A percentile compares a stretch with the other conserved stretches of the same genome.
These are phyloP conservation scores for Colletes collaris DNA, from an alignment of 2,888 invertebrate genomes.

Conservation along the genomic window DNA sequence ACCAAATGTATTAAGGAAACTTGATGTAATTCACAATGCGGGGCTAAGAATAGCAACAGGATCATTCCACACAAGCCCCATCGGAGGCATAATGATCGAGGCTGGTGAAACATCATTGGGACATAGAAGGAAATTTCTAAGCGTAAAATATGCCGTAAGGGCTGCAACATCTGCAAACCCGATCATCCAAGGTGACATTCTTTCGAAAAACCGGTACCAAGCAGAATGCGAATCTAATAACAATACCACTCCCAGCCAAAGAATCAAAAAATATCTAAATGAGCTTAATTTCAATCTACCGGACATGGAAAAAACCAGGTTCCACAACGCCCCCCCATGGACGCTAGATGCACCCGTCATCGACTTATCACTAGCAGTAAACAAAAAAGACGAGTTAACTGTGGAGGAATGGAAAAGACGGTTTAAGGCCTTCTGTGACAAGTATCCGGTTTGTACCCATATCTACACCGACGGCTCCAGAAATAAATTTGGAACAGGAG, in stretches of 20 bases:
- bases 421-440: no score
- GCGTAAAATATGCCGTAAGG: constrained; percentile 12
- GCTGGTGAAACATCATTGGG: background rate
- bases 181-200: background rate
- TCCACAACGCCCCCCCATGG: background rate
- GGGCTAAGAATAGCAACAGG: constrained; percentile 11
- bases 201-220: background rate
- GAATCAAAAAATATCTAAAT: background rate
- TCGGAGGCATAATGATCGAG: background rate
- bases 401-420: no score
- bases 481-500: no score
- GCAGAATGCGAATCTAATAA: background rate
- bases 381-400: no score
- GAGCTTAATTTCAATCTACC: background rate
- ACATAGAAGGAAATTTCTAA: constrained; percentile 11
- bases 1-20: background rate
- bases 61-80: background rate
- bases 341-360: background rate
- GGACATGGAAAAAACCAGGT: background rate
- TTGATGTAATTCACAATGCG: background rate
- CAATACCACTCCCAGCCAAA: background rate
- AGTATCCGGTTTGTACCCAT: no score
- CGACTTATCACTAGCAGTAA: background rate
- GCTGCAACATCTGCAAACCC: background rate
- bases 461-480: no score